Base-by-base conservation (phyloP, 2,113 vertebrate genomes). In the Holacanthus passer region DNA sequence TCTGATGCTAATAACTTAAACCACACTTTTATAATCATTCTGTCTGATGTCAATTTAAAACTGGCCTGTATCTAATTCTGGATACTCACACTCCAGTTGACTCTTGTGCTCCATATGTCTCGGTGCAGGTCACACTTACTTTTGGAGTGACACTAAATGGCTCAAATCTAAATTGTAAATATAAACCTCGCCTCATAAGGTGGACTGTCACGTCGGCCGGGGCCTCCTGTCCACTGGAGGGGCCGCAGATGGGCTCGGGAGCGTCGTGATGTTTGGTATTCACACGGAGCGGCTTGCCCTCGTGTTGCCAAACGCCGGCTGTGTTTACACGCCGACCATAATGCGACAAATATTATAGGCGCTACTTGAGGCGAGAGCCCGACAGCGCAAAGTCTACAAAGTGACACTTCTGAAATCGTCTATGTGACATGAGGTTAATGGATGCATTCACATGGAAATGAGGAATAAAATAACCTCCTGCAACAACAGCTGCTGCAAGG, bases 231-330 rank as follows among this genome's bases (percentile, higher is more conserved):
- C 56, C 45, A 31, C 56, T 32, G 29, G 17, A 29, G 79, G 64
- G 69, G 63, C 70, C 48, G 48, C 78, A 82, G 69, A 52, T 74
- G 73, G 73, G 14, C 56, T 41, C 64, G 50, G 14, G 0, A 58
- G 71, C 68, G 17, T 60, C 39, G 56, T 62, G 74, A 77, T 69
- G 64, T 60, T 89, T 22, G 68, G 24, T 50, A 37, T 50, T 77
- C 76, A 72, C 39, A 35, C 29, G 14, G 31, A 41, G 55, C 41
- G 5, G 35, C 31, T 64, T 11, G 63, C 32, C 29, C 64, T 70
- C 27, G 16, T 67, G 69, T 35, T 47, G 43, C 52, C 24, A 22
- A 62, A 39, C 20, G 1, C 66, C 12, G 52, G 20, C 74, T 53
- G 31, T 56, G 47, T 60, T 63, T 29, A 74, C 71, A 45, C 13